Base-by-base conservation (phyloP, 2,888 invertebrate species). In the Priocnemis perturbator region DNA sequence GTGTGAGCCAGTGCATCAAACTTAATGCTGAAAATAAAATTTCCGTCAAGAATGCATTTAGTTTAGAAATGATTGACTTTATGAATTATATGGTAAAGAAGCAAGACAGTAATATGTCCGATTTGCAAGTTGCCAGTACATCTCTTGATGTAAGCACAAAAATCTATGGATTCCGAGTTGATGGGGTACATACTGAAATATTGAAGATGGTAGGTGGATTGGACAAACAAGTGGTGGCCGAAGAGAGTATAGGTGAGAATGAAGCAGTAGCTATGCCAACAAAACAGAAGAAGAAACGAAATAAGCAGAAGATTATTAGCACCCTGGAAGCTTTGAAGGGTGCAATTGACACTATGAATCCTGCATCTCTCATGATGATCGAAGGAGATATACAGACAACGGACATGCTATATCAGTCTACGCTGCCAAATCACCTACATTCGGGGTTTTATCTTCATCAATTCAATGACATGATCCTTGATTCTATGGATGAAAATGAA, bases 61-160 rank as follows among this genome's bases (percentile, higher is more conserved):
- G 93, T 74, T 90, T 97, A 0, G 94, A 95, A 74, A 91, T 97
- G 57, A 97, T 97, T 81, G 97, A 98, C 86, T 95, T 95, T 79
- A 93, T 97, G 92, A 92, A 94, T 0, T 93, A 93, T 20, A 92
- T 97, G 90, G 86, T 96, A n/a, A 91, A 92, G 50, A 92, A 93
- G 61, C 93, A 93, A 82, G 93, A 94, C 85, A 91, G 92, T 1
- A 92, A 93, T 7, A 91, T 95, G 89, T 93, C 94, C 69, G 93
- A 93, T 82, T 90, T 95, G 60, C 93, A 96, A 92, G 93, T 96
- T 14, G 97, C 96, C 0, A 95, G 96, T 58, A 94, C 95, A 0
- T 94, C 97, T 0, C 90, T 98, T 59, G 97, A 97, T 87, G 97
- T 97, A 0, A 95, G 97, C 9, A 93, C 96, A 0, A 95, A 96